Evolutionary conservation across 1,140 invertebrate genomes (phyloP).

Genomic region (Drosophila lacertosa): DNA sequence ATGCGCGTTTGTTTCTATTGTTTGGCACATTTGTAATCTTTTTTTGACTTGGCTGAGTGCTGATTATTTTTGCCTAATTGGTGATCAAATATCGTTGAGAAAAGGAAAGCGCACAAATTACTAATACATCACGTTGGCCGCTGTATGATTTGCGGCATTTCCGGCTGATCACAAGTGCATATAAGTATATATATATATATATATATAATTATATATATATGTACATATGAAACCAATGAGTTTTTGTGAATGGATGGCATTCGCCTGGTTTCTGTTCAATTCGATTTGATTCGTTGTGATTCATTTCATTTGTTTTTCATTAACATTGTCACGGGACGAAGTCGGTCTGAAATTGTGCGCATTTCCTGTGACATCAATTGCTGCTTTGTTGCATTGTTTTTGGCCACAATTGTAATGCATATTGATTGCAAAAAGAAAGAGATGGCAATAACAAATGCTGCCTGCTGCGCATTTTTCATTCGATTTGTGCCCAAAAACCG

Average conservation of each 20-base stretch:
- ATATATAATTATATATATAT: too few relatives aligned
- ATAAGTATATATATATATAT: too few relatives aligned
- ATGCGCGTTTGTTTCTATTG: too few relatives aligned
- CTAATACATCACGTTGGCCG: too few relatives aligned
- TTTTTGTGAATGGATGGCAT: constrained; percentile 2
- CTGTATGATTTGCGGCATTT: too few relatives aligned
- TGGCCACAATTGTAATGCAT: constrained; percentile 33
- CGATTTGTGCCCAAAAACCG: constrained; percentile 24
- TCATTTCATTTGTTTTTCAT: constrained; percentile 31
- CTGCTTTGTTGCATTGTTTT: constrained; percentile 31
- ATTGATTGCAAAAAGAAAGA: constrained; percentile 20
- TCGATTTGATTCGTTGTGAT: constrained; percentile 11
- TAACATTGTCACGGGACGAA: constrained; percentile 16
- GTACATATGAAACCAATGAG: too few relatives aligned
- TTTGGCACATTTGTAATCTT: too few relatives aligned
- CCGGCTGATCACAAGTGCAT: too few relatives aligned
- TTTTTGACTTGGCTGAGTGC: too few relatives aligned
- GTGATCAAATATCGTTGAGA: too few relatives aligned
- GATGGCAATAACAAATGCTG: not conserved
- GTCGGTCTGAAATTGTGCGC: constrained; percentile 24
- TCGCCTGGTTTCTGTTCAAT: constrained; percentile 3
- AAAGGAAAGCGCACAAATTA: too few relatives aligned
- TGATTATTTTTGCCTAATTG: too few relatives aligned
- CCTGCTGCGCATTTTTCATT: not conserved
- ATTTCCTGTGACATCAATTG: constrained; percentile 48